Evolutionary conservation across 2,797 vertebrate genomes (phyloP), one percentile per base, ranked within the genome.

Genomic region (Taenioides sp.): DNA sequence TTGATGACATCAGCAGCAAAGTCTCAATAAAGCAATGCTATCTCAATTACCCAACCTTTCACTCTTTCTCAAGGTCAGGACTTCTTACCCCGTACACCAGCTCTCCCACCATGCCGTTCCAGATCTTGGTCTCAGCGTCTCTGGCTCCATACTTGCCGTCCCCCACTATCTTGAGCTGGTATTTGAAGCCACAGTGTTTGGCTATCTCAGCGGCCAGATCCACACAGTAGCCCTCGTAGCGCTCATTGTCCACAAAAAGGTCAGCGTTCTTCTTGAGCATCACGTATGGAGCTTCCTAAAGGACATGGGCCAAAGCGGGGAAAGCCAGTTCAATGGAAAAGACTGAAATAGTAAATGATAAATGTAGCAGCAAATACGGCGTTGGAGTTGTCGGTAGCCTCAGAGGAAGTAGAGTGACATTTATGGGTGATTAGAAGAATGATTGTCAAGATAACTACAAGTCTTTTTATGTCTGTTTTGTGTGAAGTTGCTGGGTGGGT

Each of bases 81-180:
- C 96, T 96, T 92, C 97, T 96, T 92, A 99, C 98, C 94, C 97
- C 97, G 80, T 99, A 99, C 23, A 99, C 98, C 77, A 99, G 91
- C 86, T 99, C 98, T 93, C 98, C 98, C 82, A 99, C 98, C 98
- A 99, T 99, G 77, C 98, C 98, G 71, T 99, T 99, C 98, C 97
- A 99, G 91, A 99, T 99, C 94, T 99, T 99, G 40, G 97, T 99
- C 88, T 99, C 97, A 64, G 96, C 96, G 86, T 99, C 98, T 92
- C 97, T 94, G 58, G 98, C 98, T 88, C 98, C 98, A 79, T 99
- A 99, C 90, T 98, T 99, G 74, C 97, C 97, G 91, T 99, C 98
- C 25, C 94, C 93, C 67, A 99, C 97, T 77, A 99, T 99, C 84
- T 98, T 98, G 83, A 99, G 91, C 77, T 98, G 97, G 83, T 99